Conservation (phyloP, 2,113 vertebrate species). For the Clarias batrachus region DNA sequence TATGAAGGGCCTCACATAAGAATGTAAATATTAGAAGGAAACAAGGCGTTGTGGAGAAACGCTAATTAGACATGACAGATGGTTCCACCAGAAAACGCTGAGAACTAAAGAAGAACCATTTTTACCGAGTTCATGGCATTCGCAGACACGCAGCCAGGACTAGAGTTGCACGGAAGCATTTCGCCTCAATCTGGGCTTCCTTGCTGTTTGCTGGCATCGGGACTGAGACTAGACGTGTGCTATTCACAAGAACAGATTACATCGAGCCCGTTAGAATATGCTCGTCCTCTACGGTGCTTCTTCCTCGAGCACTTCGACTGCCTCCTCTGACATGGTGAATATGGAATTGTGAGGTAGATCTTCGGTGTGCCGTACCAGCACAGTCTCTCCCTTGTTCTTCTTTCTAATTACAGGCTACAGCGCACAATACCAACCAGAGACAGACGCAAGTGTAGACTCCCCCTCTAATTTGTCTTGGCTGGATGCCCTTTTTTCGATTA, state of each 20-base stretch:
- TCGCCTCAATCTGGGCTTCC: neutral
- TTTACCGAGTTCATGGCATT: neutral
- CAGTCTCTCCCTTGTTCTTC: neutral
- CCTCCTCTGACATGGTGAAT: neutral
- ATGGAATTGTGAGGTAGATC: slow-evolving; percentile 9
- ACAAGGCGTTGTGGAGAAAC: neutral
- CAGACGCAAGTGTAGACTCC: slow-evolving; percentile 20
- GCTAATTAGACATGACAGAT: neutral
- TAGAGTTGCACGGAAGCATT: neutral
- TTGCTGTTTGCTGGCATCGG: neutral
- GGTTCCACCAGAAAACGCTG: neutral
- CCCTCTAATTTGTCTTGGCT: slow-evolving; percentile 32
- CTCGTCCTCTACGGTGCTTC: neutral
- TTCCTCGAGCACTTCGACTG: neutral
- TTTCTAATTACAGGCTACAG: slow-evolving; percentile 31
- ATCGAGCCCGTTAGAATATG: neutral
- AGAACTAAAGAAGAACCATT: neutral
- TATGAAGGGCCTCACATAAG: neutral
- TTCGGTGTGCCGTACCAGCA: neutral
- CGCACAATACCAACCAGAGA: slow-evolving; percentile 10
- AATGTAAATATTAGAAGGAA: neutral
- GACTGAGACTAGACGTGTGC: neutral
- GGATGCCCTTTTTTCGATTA: slow-evolving; percentile 29
- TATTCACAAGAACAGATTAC: neutral
- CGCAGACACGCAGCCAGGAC: neutral